Evolutionary conservation across 1,140 invertebrate species (phyloP).

Genomic region (Centruroides sculpturatus): DNA sequence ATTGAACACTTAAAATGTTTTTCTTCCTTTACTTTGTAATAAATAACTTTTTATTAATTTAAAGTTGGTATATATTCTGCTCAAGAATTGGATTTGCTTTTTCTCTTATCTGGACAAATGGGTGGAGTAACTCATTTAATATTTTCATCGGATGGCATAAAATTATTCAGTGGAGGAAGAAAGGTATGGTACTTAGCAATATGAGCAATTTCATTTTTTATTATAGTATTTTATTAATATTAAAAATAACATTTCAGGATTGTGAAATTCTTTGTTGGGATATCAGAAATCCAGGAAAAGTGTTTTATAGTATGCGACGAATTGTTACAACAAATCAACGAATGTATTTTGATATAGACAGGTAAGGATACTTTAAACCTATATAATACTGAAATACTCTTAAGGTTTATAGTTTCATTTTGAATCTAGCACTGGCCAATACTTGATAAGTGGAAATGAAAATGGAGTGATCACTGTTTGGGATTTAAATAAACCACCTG

Average conservation of each 20-base stretch:
- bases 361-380: background rate
- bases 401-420: background rate
- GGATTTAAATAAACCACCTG: conserved; percentile 36
- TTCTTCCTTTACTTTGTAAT: background rate
- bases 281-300: conserved; percentile 60
- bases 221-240: no score
- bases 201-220: no score
- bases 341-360: conserved; percentile 58
- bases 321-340: conserved; percentile 78
- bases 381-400: no score
- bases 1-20: no score
- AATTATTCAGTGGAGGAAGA: conserved; percentile 66
- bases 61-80: conserved; percentile 41
- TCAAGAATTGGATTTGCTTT: conserved; percentile 40
- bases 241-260: conserved; percentile 24
- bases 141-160: conserved; percentile 63
- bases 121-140: conserved; percentile 77
- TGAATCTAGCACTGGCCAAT: conserved; percentile 36
- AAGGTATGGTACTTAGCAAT: conserved; percentile 28
- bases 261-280: conserved; percentile 58
- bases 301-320: conserved; percentile 51
- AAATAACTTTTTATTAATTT: conserved; percentile 10
- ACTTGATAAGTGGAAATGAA: conserved; percentile 53
- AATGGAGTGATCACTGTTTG: conserved; percentile 58
- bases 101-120: conserved; percentile 44